A percentile compares a stretch with the other conserved stretches of the same genome.
Evolutionary conservation across 2,797 vertebrate genomes (phyloP).

Genomic region (Mycteria americana): DNA sequence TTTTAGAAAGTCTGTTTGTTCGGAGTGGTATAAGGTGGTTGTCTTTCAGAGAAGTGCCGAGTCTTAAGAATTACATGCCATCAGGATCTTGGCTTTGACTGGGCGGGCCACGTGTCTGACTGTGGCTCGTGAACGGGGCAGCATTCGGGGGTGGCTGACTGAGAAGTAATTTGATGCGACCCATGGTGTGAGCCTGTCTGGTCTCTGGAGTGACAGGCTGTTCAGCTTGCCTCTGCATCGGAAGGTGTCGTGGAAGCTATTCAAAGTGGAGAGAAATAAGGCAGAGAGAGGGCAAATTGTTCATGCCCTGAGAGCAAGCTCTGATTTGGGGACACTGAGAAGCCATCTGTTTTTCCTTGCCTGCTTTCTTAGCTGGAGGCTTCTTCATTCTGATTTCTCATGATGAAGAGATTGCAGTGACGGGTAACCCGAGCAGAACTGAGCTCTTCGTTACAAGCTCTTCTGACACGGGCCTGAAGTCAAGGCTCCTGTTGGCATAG

Average conservation of each 20-base stretch:
- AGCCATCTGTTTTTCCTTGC: conserved; percentile 23
- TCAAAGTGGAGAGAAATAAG: neutral
- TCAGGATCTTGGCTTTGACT: neutral
- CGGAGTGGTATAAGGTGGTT: neutral
- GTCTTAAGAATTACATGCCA: neutral
- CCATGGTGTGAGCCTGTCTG: neutral
- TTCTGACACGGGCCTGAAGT: neutral
- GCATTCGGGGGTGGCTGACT: neutral
- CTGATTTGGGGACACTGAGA: neutral
- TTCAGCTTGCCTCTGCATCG: neutral
- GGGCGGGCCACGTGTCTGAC: neutral
- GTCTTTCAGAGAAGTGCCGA: neutral
- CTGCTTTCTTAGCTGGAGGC: conserved; percentile 11
- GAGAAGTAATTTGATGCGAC: neutral
- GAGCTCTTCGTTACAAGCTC: neutral
- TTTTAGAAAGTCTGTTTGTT: neutral
- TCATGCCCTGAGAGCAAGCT: neutral
- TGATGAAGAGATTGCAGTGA: neutral
- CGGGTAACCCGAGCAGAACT: neutral
- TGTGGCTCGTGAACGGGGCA: neutral
- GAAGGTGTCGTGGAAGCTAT: neutral
- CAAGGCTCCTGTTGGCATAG: neutral
- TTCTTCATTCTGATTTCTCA: neutral
- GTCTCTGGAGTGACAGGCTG: neutral
- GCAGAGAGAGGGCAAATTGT: neutral